Evolutionary conservation across 2,797 vertebrate genomes (phyloP).

Genomic region (Perodicticus potto): DNA sequence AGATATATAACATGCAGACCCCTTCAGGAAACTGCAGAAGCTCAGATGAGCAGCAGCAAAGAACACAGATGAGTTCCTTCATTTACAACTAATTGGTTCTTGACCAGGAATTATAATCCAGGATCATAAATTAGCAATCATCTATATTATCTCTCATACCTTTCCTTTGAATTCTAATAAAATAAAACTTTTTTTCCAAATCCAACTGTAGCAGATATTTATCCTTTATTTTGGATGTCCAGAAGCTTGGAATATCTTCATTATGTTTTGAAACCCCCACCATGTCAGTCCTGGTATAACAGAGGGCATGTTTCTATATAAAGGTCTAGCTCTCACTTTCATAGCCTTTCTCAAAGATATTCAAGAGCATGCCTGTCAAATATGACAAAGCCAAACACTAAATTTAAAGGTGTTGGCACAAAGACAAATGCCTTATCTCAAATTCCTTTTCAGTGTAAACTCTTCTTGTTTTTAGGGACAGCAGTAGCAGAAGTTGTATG

Average conservation of each 20-base stretch:
- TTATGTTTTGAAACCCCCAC: not conserved
- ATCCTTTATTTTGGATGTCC: not conserved
- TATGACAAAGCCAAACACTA: not conserved
- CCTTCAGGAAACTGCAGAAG: not conserved
- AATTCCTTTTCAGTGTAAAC: not conserved
- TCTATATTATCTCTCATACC: not conserved
- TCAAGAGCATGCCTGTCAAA: not conserved
- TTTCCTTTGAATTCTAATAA: not conserved
- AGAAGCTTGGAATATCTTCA: not conserved
- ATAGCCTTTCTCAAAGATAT: not conserved
- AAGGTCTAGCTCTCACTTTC: not conserved
- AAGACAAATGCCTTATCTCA: not conserved
- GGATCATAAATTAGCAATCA: not conserved
- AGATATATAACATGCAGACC: not conserved
- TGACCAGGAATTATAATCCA: not conserved
- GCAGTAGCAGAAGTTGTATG: not conserved
- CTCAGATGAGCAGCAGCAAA: not conserved
- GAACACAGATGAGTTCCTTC: not conserved
- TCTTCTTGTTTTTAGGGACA: not conserved
- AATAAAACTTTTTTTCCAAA: not conserved
- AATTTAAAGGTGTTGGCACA: not conserved
- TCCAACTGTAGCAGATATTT: not conserved
- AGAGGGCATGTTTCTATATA: not conserved
- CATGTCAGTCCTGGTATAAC: not conserved
- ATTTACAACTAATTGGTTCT: not conserved